These are phyloP conservation scores for Strongylocentrotus purpuratus DNA, from an alignment of 35 echinoderm and acorn worm genomes.

Conservation along the genomic window DNA sequence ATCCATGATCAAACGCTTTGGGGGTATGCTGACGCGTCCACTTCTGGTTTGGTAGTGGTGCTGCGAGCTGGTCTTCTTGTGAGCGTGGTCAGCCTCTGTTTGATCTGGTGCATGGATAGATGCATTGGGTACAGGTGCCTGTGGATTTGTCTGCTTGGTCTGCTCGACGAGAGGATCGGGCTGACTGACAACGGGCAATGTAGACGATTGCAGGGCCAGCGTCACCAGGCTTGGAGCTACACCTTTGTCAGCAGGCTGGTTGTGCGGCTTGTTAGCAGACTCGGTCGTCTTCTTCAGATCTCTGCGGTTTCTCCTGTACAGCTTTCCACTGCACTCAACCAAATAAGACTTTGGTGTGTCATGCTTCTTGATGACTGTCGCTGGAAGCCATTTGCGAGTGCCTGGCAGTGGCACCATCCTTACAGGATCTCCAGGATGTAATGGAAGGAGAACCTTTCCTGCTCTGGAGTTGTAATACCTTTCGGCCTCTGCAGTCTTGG, in stretches of 20 bases:
- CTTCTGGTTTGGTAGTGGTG: neutral
- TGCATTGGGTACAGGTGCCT: neutral
- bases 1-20: neutral
- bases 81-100: neutral
- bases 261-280: neutral
- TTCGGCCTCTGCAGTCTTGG: conserved; percentile 38
- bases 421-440: conserved; percentile 65
- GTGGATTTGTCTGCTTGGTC: neutral
- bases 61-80: neutral
- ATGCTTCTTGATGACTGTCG: conserved; percentile 62
- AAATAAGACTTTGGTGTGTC: conserved; percentile 58
- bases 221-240: no score
- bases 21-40: neutral
- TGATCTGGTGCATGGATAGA: neutral
- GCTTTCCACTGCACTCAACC: conserved; percentile 47
- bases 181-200: no score
- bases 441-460: conserved; percentile 52
- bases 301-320: conserved; percentile 60
- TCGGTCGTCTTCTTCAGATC: conserved; percentile 35
- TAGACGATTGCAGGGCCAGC: no score
- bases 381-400: conserved; percentile 70
- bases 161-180: no score
- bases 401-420: conserved; percentile 65
- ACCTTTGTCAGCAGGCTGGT: neutral
- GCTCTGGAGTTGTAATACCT: conserved; percentile 60